These are phyloP conservation scores for Drymodes brunneopygia DNA, from an alignment of 2,113 vertebrate genomes.

Conservation along the genomic window DNA sequence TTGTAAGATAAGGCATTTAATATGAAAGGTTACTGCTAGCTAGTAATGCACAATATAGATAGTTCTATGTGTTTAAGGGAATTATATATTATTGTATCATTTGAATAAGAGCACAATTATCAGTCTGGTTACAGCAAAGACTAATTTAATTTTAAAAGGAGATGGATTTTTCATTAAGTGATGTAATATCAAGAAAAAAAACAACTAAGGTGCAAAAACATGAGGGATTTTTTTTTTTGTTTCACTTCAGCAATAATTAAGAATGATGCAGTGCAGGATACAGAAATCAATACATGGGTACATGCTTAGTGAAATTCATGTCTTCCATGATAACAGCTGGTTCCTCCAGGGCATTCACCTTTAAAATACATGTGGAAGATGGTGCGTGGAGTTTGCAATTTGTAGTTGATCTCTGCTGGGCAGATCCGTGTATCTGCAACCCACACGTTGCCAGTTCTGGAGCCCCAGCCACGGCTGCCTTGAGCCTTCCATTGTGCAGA, in stretches of 20 bases:
- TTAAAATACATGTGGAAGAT: not conserved
- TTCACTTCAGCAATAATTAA: not conserved
- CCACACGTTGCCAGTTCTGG: not conserved
- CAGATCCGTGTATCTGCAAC: accelerated
- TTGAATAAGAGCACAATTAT: not conserved
- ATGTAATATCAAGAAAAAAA: not conserved
- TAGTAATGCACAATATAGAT: not conserved
- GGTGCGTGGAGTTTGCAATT: not conserved
- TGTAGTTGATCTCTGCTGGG: not conserved
- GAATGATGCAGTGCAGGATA: not conserved
- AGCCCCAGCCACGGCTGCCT: not conserved
- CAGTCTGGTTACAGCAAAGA: not conserved
- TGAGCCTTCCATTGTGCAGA: constrained; percentile 11
- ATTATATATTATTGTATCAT: not conserved
- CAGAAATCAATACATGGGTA: not conserved
- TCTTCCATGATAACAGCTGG: not conserved
- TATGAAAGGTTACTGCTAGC: not conserved
- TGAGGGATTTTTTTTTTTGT: not conserved
- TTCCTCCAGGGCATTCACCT: not conserved
- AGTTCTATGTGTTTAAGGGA: not conserved
- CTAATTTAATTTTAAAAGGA: not conserved
- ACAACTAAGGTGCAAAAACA: not conserved
- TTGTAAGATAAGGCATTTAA: not conserved
- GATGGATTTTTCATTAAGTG: not conserved
- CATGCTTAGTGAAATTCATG: not conserved